phyloP scores from a whole-genome alignment of 2,888 invertebrate genomes.

The Notodonta ziczac region DNA sequence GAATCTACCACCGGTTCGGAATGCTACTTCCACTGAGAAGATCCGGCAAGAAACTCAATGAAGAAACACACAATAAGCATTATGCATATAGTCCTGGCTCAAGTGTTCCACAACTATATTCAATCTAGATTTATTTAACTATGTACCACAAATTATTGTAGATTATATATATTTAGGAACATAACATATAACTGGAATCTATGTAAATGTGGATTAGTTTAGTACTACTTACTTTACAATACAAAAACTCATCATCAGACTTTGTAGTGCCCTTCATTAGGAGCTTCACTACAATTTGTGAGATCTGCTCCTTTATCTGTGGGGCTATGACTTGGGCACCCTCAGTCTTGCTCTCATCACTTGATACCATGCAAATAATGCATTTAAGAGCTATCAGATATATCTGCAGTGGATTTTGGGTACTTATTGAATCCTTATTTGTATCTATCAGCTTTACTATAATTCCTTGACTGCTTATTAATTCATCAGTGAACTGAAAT shows the following conservation, averaged over 20 bases:
- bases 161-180: neutral
- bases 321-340: constrained; percentile 39
- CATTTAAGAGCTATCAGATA: constrained; percentile 66
- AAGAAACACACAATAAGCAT: no score
- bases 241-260: constrained; percentile 72
- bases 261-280: constrained; percentile 63
- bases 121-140: no score
- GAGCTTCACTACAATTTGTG: constrained; percentile 65
- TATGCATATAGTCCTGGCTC: no score
- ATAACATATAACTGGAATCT: neutral
- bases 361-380: constrained; percentile 53
- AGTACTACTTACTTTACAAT: constrained; percentile 72
- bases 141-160: no score
- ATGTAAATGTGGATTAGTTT: neutral
- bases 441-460: constrained; percentile 59
- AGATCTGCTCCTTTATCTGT: constrained; percentile 63
- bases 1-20: no score
- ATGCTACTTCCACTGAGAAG: no score
- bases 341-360: constrained; percentile 55
- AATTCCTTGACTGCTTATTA: constrained; percentile 68
- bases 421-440: constrained; percentile 41
- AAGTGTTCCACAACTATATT: no score
- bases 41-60: no score
- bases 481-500: constrained; percentile 66
- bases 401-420: constrained; percentile 60